Evolutionary conservation across 2,888 invertebrate species (phyloP).

Genomic region (Phytoseiulus persimilis): DNA sequence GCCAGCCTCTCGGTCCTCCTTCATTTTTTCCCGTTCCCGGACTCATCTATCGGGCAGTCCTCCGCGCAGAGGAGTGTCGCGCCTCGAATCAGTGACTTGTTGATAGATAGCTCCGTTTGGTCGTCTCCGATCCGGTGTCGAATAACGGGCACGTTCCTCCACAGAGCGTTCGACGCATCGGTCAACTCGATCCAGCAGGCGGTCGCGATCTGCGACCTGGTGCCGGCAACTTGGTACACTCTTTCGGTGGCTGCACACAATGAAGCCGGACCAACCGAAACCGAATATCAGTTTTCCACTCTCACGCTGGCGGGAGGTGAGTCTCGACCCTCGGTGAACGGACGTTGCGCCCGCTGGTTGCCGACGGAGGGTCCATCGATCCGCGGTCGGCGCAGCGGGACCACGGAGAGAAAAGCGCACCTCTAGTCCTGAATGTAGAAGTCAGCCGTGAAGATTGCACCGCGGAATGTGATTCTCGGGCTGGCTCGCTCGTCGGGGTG

Average conservation of each 20-base stretch:
- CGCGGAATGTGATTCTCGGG: neutral
- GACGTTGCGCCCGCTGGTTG: too few species aligned
- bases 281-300: conserved; percentile 50
- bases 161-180: conserved; percentile 29
- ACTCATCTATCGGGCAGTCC: too few species aligned
- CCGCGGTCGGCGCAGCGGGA: too few species aligned
- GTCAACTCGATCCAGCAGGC: conserved; percentile 41
- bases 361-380: too few species aligned
- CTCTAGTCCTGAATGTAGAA: too few species aligned
- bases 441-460: neutral
- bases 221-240: conserved; percentile 51
- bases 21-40: neutral
- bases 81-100: too few species aligned
- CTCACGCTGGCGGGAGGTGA: conserved; percentile 50
- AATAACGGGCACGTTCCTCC: neutral
- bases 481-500: neutral
- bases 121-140: too few species aligned
- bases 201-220: conserved; percentile 47
- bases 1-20: neutral
- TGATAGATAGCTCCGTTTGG: too few species aligned
- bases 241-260: conserved; percentile 51
- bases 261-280: conserved; percentile 52
- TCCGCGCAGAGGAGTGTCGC: too few species aligned
- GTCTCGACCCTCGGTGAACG: conserved; percentile 40
- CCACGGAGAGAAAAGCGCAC: too few species aligned